Evolutionary conservation across 2,113 vertebrate species (phyloP), one percentile per base, ranked within the genome.

Genomic region (Glaucomys volans): DNA sequence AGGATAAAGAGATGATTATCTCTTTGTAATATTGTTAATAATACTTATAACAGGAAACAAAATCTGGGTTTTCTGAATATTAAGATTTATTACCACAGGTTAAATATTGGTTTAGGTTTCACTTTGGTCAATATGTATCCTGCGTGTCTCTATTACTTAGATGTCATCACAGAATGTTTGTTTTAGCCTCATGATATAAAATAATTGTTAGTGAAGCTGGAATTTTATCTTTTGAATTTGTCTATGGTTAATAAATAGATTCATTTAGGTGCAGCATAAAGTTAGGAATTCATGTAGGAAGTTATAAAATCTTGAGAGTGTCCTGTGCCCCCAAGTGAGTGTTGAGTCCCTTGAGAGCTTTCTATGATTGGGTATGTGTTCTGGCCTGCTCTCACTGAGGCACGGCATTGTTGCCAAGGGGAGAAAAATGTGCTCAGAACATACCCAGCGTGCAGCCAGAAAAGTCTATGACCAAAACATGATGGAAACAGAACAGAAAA

Each of bases 51-150:
- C 14, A 74, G 24, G 26, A 85, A 87, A 64, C 24, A 90, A 72
- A 86, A 90, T 93, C 47, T 96, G 67, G 35, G 2, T 81, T 96
- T 95, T 88, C 84, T 84, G 44, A 59, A 62, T 72, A 95, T 87
- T 35, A 94, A 64, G 28, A 93, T 97, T 87, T 92, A 94, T 95
- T 94, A 85, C 59, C n/a, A 74, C 72, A 72, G 5, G 2, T 52
- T 57, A 85, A 96, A n/a, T 95, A 94, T 5, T 85, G 47, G 37
- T 52, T 87, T 94, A 24, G 22, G 22, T 40, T 95, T 93, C 40
- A 26, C 42, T 57, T 83, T 8, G 30, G 35, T 82, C 72, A 91
- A 2, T 90, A 88, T 91, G 95, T 87, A 82, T 50, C 10, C n/a
- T 22, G 3, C 62, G 37, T 67, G 44, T 35, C 84, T 84, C 57